Base-by-base conservation (phyloP, 2,888 invertebrate genomes). In the Drosophila setosimentum region DNA sequence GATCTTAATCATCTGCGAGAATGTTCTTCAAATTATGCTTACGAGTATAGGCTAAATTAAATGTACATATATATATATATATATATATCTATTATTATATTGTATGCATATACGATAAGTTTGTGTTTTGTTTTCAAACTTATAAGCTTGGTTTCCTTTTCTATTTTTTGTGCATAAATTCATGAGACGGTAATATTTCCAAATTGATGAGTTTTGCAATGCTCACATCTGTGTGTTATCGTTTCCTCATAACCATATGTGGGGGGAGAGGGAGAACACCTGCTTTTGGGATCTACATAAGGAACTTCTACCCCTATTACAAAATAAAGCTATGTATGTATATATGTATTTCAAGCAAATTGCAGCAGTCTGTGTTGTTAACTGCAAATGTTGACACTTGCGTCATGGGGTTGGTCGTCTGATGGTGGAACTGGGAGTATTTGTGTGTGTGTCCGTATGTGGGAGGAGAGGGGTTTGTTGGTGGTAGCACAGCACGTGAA, bases 141-240 rank as follows among this genome's bases (percentile, higher is more conserved):
- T 58, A 30, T 13, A 33, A 35, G 18, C 24, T 35, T 57, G 42
- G 18, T 11, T 45, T 16, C 3, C 37, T 37, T 18, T 18, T 37
- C 8, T 18, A 16, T 24, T 24, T 13, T 50, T 51, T 54, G 53
- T 45, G 33, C 50, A 63, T 18, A 32, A 57, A 40, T 5, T 60
- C 30, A 27, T 27, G 11, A 40, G 21, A 27, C 40, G 21, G 45
- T 45, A 24, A 50, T n/a, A 30, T 59, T 48, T 33, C 45, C 16
- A 45, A 45, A 42, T 40, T 50, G 24, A 29, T 55, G 32, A 18
- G 30, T 45, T 55, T 55, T 66, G 51, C 42, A 68, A 64, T 42
- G 35, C 73, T 67, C 71, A 69, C 77, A 59, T 54, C 69, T 68
- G 72, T 76, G 73, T 76, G 70, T 85, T 66, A 53, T 51, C 59